These are phyloP conservation scores for Larimichthys crocea DNA, from an alignment of 2,113 vertebrate genomes.

Conservation along the genomic window DNA sequence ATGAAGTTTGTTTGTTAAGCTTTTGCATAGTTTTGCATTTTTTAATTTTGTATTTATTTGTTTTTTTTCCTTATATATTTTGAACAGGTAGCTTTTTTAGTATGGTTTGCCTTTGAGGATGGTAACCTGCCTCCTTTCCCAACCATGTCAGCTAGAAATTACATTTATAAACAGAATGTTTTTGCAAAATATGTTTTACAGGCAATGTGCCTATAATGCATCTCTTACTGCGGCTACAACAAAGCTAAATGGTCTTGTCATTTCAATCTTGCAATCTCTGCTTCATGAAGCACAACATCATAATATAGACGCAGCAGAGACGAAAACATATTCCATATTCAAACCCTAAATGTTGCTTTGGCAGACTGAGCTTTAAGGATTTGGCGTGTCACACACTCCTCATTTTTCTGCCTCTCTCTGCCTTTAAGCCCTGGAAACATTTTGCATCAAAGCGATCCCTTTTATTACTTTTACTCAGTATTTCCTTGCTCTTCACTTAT, in stretches of 20 bases:
- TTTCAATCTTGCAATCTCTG: conserved; percentile 1
- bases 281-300: not conserved
- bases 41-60: not conserved
- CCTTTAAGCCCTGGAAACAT: not conserved
- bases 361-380: not conserved
- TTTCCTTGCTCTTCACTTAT: not conserved
- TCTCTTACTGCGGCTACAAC: not conserved
- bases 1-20: not conserved
- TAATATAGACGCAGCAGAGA: not conserved
- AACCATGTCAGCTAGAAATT: not conserved
- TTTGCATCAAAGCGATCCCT: not conserved
- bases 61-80: not conserved
- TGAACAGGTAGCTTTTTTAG: not conserved
- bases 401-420: conserved; percentile 13
- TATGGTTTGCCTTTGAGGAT: not conserved
- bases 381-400: not conserved
- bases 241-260: not conserved
- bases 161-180: not conserved
- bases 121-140: not conserved
- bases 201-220: not conserved
- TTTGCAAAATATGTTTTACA: not conserved
- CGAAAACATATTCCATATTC: not conserved
- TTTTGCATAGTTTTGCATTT: not conserved
- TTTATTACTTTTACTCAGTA: not conserved
- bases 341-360: not conserved